These are phyloP conservation scores for Ahaetulla prasina DNA, from an alignment of 2,113 vertebrate species.

Conservation along the genomic window DNA sequence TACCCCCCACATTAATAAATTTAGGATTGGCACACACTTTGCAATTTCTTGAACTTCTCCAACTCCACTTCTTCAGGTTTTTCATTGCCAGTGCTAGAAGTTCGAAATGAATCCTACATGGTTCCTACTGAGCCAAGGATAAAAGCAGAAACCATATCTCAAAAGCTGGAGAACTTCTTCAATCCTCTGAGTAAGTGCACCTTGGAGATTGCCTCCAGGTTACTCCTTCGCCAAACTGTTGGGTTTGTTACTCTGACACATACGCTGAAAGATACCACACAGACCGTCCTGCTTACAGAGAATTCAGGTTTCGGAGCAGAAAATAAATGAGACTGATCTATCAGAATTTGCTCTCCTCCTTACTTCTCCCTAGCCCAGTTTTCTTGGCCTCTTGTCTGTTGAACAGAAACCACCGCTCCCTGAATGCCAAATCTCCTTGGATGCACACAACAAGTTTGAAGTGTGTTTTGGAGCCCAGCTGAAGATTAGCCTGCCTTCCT, in stretches of 20 bases:
- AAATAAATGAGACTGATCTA: neutral
- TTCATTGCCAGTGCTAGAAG: neutral
- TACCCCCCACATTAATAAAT: neutral
- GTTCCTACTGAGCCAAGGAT: neutral
- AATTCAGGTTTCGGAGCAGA: neutral
- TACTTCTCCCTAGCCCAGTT: no score
- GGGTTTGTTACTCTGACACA: neutral
- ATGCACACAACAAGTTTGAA: neutral
- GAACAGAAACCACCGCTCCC: neutral
- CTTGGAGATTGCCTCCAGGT: neutral
- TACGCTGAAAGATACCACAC: neutral
- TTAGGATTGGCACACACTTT: neutral
- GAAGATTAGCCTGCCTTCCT: neutral
- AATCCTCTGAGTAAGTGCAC: constrained; percentile 67
- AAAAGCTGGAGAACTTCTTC: constrained; percentile 38
- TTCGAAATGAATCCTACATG: neutral
- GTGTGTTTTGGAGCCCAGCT: neutral
- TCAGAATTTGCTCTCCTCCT: neutral
- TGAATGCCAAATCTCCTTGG: neutral
- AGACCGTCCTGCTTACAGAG: neutral
- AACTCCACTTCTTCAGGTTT: constrained; percentile 18
- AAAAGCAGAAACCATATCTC: neutral
- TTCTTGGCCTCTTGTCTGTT: neutral
- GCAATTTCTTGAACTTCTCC: neutral
- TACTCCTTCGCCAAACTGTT: neutral